Percentiles rank a stretch among this genome's conserved stretches.
phyloP scores from a whole-genome alignment of 2,113 vertebrate species.

The Vombatus ursinus region DNA sequence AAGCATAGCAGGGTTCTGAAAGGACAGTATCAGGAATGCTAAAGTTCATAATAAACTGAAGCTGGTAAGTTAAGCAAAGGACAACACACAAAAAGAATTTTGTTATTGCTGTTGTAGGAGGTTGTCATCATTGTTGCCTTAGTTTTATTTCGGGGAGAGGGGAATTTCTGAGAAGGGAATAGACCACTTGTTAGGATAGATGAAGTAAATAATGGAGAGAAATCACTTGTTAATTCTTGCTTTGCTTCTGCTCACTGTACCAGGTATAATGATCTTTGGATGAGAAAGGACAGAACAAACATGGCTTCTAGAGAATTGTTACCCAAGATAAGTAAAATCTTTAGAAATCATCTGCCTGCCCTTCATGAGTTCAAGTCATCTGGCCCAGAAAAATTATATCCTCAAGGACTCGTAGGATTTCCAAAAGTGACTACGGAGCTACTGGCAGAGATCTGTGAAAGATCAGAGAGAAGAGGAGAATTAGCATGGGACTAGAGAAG shows the following conservation, averaged over 20 bases:
- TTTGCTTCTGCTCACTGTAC: not conserved
- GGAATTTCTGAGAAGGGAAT: not conserved
- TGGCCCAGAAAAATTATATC: not conserved
- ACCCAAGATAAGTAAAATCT: not conserved
- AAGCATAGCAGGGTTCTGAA: not conserved
- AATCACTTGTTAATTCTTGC: not conserved
- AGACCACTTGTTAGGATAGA: not conserved
- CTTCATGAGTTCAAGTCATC: not conserved
- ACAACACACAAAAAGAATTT: not conserved
- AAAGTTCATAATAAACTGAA: not conserved
- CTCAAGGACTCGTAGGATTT: not conserved
- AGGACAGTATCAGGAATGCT: not conserved
- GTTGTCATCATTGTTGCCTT: not conserved
- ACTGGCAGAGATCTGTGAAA: not conserved
- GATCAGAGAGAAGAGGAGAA: not conserved
- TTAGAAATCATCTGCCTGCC: not conserved
- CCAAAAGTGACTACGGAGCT: not conserved
- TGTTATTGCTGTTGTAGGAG: not conserved
- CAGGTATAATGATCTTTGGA: not conserved
- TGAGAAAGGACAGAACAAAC: not conserved
- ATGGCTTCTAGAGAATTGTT: not conserved
- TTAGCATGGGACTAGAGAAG: not conserved
- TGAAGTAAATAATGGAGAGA: not conserved
- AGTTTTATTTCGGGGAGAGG: not conserved
- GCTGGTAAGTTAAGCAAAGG: not conserved